Conservation (phyloP, 2,797 vertebrate genomes). For the Halcyon smyrnensis region DNA sequence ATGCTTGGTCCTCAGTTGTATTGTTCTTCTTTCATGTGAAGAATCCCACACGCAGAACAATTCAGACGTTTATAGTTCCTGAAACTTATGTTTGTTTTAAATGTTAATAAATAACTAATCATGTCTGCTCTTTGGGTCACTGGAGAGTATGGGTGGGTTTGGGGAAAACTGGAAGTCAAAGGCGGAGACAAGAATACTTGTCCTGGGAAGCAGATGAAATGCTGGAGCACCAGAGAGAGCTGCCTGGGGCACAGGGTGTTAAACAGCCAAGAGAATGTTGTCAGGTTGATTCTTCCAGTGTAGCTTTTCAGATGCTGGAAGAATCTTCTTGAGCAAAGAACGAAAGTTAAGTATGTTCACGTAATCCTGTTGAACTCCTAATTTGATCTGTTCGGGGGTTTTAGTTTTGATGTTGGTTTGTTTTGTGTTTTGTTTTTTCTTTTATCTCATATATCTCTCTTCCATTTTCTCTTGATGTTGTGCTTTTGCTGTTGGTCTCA, state of each 20-base stretch:
- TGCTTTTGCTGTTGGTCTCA: not conserved
- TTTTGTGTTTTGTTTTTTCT: not conserved
- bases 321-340: not conserved
- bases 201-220: not conserved
- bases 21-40: not conserved
- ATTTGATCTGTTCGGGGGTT: not conserved
- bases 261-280: not conserved
- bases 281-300: not conserved
- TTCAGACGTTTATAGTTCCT: conserved; percentile 28
- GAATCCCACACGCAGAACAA: not conserved
- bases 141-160: conserved; percentile 12
- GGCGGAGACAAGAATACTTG: not conserved
- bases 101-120: conserved; percentile 59
- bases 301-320: not conserved
- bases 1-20: conserved; percentile 28
- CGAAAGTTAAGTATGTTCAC: not conserved
- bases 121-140: not conserved
- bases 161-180: not conserved
- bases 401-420: not conserved
- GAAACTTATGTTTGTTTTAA: conserved; percentile 45
- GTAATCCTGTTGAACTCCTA: not conserved
- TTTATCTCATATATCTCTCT: not conserved
- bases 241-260: not conserved
- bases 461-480: not conserved
- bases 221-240: not conserved